Evolutionary conservation across 2,113 vertebrate genomes (phyloP), one percentile per base, ranked within the genome.

Genomic region (Stegostoma tigrinum): DNA sequence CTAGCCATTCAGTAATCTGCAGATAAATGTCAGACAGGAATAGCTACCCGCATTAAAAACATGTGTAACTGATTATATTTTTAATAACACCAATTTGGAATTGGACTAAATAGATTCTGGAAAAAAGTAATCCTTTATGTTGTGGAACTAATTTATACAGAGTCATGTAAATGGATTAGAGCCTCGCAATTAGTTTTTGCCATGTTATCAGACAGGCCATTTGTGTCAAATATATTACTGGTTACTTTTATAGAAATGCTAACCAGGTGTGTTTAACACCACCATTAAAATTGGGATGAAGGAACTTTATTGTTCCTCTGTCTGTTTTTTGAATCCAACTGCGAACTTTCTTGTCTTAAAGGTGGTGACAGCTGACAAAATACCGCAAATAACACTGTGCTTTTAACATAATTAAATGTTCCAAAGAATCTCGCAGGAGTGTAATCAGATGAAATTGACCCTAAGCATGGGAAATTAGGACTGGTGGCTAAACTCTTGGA

Each of bases 51-150:
- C 34, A 23, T 23, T 66, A 66, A 38, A 19, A 93, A 42, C 89
- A 93, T 93, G 61, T 67, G 89, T 23, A 93, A 23, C 34, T 66
- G 34, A 8, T 93, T 66, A 67, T 5, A 90, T n/a, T 64, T 66
- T 93, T 38, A 93, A 66, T 66, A 66, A 93, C 89, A 64, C 66
- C n/a, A 93, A 34, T 66, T 67, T 93, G 89, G 89, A 93, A 38
- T 23, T 66, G 89, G 61, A 93, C 17, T 66, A 38, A 66, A 23
- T 66, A 38, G 2, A n/a, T 21, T 34, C 61, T 67, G 89, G 61
- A 93, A 61, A 91, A 30, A 66, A 67, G 19, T 91, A 67, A 93
- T 23, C 89, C 61, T 21, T 38, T 61, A 42, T 67, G 89, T 38
- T 93, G n/a, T 93, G 61, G 34, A 93, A 93, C 55, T 93, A 93